Evolutionary conservation across 2,888 invertebrate species (phyloP), one percentile per base, ranked within the genome.

Genomic region (Branchellion lobata): DNA sequence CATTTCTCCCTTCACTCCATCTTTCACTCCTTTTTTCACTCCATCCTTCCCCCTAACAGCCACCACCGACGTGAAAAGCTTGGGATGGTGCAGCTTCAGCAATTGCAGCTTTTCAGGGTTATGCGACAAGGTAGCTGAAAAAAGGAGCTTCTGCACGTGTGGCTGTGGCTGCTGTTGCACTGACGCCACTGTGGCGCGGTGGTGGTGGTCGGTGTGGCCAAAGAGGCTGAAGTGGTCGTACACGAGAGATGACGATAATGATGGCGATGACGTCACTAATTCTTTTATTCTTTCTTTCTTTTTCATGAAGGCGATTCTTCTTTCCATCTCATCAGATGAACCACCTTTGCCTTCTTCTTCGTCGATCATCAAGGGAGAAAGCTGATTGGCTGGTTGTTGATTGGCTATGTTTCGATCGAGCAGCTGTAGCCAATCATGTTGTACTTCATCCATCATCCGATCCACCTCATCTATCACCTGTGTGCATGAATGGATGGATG

Each of bases 391-490:
- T 36, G 73, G 47, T 31, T 75, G 51, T 11, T 29, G 29, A 0
- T 87, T 86, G 27, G 87, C 85, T 31, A 83, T n/a, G n/a, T n/a
- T n/a, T n/a, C n/a, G 90, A 85, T 94, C 93, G 80, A 95, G 89
- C 85, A 93, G 92, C 84, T 92, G 91, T 2, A 95, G 89, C 95
- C 95, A 96, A 86, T 95, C 94, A 86, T 94, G 93, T 87, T 95
- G 93, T 73, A 94, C 91, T 85, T 93, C 93, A 84, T 95, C 94
- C 89, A 96, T 92, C 83, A 96, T 93, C 83, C 95, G 91, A 88
- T 99, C 99, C 5, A 99, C 99, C 90, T 99, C 99, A 88, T 99
- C 99, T 80, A 99, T 93, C 0, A 99, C 88, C 86, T 89, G n/a
- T n/a, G n/a, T n/a, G n/a, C n/a, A n/a, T n/a, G n/a, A n/a, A n/a